These are phyloP conservation scores for Triplophysa siluroides DNA, from an alignment of 2,113 vertebrate species.

Conservation along the genomic window DNA sequence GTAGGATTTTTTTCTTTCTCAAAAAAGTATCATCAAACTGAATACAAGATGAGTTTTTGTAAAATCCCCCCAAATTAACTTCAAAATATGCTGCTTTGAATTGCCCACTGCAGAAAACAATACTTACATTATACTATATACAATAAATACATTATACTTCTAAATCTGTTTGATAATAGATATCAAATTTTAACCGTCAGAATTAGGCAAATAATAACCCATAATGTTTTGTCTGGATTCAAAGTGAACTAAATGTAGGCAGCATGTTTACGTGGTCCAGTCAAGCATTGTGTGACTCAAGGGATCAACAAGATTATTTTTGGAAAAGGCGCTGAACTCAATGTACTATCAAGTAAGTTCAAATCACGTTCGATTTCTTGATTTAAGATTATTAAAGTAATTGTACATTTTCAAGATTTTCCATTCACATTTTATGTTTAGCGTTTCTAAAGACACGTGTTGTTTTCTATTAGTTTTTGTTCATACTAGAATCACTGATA, in stretches of 20 bases:
- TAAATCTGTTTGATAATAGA: neutral
- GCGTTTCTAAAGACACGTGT: neutral
- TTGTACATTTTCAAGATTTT: neutral
- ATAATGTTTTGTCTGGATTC: neutral
- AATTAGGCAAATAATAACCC: neutral
- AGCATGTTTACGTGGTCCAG: neutral
- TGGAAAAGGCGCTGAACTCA: slow-evolving; percentile 28
- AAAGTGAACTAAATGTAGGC: neutral
- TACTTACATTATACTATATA: no score
- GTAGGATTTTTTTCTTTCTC: neutral
- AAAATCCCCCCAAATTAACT: neutral
- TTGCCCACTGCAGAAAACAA: neutral
- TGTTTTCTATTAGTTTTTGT: no score
- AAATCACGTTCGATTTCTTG: neutral
- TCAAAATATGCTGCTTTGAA: no score
- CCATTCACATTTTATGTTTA: neutral
- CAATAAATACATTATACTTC: no score
- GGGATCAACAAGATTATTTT: slow-evolving; percentile 8
- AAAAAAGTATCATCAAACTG: neutral
- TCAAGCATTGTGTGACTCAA: slow-evolving; percentile 47
- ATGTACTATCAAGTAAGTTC: slow-evolving; percentile 25
- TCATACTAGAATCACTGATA: no score
- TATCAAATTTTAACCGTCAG: neutral
- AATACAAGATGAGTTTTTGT: neutral
- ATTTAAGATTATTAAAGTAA: neutral